Evolutionary conservation across 2,797 vertebrate species (phyloP), one percentile per base, ranked within the genome.

Genomic region (Vultur gryphus): DNA sequence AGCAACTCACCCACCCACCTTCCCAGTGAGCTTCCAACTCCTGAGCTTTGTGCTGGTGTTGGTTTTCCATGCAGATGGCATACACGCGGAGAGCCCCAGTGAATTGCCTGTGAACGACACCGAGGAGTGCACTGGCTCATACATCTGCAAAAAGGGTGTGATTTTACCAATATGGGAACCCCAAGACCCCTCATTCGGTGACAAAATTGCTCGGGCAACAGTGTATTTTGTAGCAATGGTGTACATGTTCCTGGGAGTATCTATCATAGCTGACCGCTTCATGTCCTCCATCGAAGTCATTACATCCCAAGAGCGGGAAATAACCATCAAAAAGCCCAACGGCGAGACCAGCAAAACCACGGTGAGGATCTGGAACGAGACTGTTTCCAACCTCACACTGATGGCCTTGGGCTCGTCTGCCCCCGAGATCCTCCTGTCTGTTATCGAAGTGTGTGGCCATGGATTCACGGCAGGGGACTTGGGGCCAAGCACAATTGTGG

Each of bases 281-380:
- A 99, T 99, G 99, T 98, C 99, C 5, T 99, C 99, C 71, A 99
- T 99, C 8, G 99, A 99, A 97, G 99, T 99, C 95, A 99, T 99
- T 92, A 99, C 99, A 0, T 99, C 99, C 26, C 99, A 99, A 90
- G 99, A 99, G 94, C 98, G 98, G 95, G 98, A 98, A 96, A 99
- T 99, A 92, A 99, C 99, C 66, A 99, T 99, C 90, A 99, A 99
- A 97, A 99, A 99, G 70, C 98, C 99, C 20, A 99, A 99, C 0
- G 99, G 99, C 0, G 99, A 99, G 96, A 99, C 99, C 93, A 98
- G 98, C 87, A 99, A 99, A 91, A 98, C 99, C 2, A 99, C 99
- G 0, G 99, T 99, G 76, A 99, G 99, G 46, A 95, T 99, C 95
- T 99, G 99, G 99, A 99, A 99, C 0, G 99, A 99, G 97, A 99